phyloP scores from a whole-genome alignment of 2,888 invertebrate genomes.

The Brenthis hecate region DNA sequence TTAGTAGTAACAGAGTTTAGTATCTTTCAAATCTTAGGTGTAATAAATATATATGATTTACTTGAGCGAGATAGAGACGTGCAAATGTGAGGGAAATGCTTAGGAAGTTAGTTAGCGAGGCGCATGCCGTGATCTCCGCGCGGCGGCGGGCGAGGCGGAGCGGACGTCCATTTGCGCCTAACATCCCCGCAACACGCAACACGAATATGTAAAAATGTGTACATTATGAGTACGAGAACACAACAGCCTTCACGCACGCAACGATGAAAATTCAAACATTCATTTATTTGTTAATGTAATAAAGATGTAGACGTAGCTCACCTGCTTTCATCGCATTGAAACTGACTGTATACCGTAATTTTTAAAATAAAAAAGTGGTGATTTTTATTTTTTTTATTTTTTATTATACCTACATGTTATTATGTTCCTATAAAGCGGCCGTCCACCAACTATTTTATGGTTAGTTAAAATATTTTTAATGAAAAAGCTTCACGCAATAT shows the following conservation, averaged over 20 bases:
- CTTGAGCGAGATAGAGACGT: neutral
- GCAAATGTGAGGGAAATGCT: neutral
- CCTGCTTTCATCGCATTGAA: neutral
- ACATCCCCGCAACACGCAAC: conserved; percentile 16
- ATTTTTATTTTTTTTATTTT: too few relatives aligned
- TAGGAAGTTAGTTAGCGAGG: conserved; percentile 16
- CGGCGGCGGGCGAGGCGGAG: neutral
- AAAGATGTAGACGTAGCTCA: conserved; percentile 1
- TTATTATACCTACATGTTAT: too few relatives aligned
- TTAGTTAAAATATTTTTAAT: too few relatives aligned
- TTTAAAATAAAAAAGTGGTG: too few relatives aligned
- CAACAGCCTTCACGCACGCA: conserved; percentile 13
- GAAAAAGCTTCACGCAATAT: too few relatives aligned
- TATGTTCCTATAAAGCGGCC: too few relatives aligned
- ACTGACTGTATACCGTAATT: too few relatives aligned
- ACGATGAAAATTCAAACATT: neutral
- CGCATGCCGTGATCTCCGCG: conserved; percentile 16
- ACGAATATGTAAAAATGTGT: conserved; percentile 23
- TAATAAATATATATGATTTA: too few relatives aligned
- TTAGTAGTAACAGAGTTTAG: neutral
- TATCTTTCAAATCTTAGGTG: too few relatives aligned
- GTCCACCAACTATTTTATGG: too few relatives aligned
- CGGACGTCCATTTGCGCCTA: conserved; percentile 13
- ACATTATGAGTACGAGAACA: neutral
- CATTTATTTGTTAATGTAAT: conserved; percentile 4